phyloP scores from a whole-genome alignment of 2,888 invertebrate species.

The Apomyelois bistriatella region DNA sequence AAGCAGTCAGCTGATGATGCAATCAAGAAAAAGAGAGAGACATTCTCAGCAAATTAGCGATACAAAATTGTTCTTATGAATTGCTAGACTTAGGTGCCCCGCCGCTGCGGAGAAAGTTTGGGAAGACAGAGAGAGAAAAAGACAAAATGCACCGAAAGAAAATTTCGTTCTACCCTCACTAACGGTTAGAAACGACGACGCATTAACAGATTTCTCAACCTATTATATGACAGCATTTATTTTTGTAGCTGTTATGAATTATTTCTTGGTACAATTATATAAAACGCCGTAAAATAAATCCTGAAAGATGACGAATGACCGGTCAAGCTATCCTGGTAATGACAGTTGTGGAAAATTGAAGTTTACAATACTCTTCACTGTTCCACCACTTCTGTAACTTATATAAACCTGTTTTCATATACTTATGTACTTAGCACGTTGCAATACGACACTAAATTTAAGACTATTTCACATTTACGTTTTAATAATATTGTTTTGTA shows the following conservation, averaged over 20 bases:
- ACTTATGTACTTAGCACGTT: conserved; percentile 54
- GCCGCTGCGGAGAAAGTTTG: too few relatives aligned
- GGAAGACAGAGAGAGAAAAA: too few relatives aligned
- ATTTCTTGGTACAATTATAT: neutral
- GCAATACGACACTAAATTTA: conserved; percentile 65
- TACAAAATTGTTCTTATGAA: too few relatives aligned
- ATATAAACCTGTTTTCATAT: conserved; percentile 36
- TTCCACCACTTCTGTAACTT: conserved; percentile 34
- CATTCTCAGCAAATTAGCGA: too few relatives aligned
- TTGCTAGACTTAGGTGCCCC: too few relatives aligned
- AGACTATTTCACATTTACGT: conserved; percentile 74
- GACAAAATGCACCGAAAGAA: too few relatives aligned
- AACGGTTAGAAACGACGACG: too few relatives aligned
- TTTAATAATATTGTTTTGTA: conserved; percentile 79
- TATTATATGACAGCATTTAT: too few relatives aligned
- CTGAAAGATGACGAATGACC: neutral
- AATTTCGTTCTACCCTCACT: too few relatives aligned
- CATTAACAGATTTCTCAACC: too few relatives aligned
- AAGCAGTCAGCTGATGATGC: too few relatives aligned
- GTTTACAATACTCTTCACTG: conserved; percentile 26
- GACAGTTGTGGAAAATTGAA: conserved; percentile 39
- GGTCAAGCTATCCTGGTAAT: conserved; percentile 1
- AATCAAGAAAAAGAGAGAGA: too few relatives aligned
- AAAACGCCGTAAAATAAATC: neutral
- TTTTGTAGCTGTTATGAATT: neutral